Evolutionary conservation across 2,888 invertebrate species (phyloP), one percentile per base, ranked within the genome.

Genomic region (Nomada flava): DNA sequence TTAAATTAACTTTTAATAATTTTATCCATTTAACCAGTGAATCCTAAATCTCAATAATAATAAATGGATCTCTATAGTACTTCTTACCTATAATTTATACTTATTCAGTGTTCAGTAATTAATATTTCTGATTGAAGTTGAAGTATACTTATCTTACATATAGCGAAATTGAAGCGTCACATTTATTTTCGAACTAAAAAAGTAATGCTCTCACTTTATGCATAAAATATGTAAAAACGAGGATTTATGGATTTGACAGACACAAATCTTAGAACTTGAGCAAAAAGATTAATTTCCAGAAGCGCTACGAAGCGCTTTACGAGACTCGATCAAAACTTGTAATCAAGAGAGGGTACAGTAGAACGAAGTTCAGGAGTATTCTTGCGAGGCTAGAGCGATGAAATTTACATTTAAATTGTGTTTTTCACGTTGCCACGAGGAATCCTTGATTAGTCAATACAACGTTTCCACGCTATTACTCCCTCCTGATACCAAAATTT

Each of bases 341-440:
- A 86, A 83, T 81, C 83, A 81, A 81, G 75, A 67, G 52, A 50
- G 65, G 74, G 57, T 65, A 18, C 59, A 59, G 70, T 65, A 57
- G 75, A 69, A 69, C 67, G 63, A 79, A 79, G 83, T 79, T 74
- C 71, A 63, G 73, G 73, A 71, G 79, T 81, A 69, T 77, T 75
- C 71, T 63, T 76, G 69, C 77, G 60, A 47, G 70, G 62, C 68
- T 76, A 63, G 20, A 79, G 29, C 70, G 84, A 75, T 65, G 62
- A 72, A 83, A 86, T 85, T 86, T 86, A 79, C 86, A 86, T 86
- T 86, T 86, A 86, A 83, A 86, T 86, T 81, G 83, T 73, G 52
- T 82, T 65, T 69, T 74, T 70, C 63, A 47, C 72, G 83, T 74
- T 67, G 79, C 79, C 75, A 71, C 68, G 57, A 42, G 70, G 75